These are phyloP conservation scores for Heliconius congener DNA, from an alignment of 1,140 invertebrate genomes.

Conservation along the genomic window DNA sequence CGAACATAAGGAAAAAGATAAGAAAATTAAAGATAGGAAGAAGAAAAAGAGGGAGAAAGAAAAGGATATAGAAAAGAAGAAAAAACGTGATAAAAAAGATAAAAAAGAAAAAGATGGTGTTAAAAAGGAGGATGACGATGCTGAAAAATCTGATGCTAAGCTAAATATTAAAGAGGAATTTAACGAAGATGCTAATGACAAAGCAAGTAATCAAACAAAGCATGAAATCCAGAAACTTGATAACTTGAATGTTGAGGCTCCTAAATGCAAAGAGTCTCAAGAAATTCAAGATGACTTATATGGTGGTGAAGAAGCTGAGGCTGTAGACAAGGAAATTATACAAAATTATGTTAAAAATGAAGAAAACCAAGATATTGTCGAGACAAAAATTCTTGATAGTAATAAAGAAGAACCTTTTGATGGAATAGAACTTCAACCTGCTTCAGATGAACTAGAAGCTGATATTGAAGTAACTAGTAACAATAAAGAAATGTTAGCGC, in stretches of 20 bases:
- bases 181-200: conserved; percentile 31
- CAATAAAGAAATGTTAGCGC: conserved; percentile 77
- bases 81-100: conserved; percentile 77
- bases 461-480: conserved; percentile 59
- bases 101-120: conserved; percentile 71
- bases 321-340: conserved; percentile 76
- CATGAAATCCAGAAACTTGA: background rate
- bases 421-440: conserved; percentile 74
- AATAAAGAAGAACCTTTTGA: conserved; percentile 77
- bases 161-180: conserved; percentile 33
- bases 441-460: conserved; percentile 68
- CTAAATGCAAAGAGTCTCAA: conserved; percentile 32
- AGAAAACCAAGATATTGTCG: conserved; percentile 41
- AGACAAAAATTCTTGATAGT: conserved; percentile 48
- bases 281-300: conserved; percentile 67
- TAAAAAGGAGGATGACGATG: conserved; percentile 56
- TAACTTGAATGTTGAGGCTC: background rate
- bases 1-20: conserved; percentile 76
- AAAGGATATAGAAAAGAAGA: conserved; percentile 76
- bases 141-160: conserved; percentile 32
- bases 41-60: conserved; percentile 78
- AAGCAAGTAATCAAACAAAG: conserved; percentile 33
- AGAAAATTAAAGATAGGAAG: conserved; percentile 77
- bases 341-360: conserved; percentile 74
- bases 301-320: conserved; percentile 70